Base-by-base conservation (phyloP, 2,888 invertebrate genomes). In the Tetragnatha montana region DNA sequence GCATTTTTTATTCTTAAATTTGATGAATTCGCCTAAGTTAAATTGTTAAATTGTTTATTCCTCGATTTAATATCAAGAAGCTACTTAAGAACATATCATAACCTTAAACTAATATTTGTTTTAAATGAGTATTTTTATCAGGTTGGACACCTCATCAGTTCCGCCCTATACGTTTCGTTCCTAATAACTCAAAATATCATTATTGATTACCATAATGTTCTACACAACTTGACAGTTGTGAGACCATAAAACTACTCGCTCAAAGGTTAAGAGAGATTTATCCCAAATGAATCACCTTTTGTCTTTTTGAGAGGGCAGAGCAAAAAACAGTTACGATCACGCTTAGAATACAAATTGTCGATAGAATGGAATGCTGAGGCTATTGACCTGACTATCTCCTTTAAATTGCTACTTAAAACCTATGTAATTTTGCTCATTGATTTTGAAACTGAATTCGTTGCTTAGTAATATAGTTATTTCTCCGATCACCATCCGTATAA, bases 231-330 rank as follows among this genome's bases (percentile, higher is more conserved):
- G 78, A 78, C 22, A 19, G 17, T 22, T 22, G 60, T 78, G 78
- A 22, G 51, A 78, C 68, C 49, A 35, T 60, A 60, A 60, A 78
- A 12, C 60, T 60, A 60, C 78, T 68, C 21, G 51, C 51, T 78
- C 60, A 22, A 60, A 60, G 78, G 60, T 8, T 60, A 60, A 60
- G n/a, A 78, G 78, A 21, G 14, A 78, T 78, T 78, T 78, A 17
- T 17, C 17, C 35, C 21, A 60, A 21, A 51, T 78, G 78, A 78
- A 60, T 78, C 60, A 78, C 22, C 78, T 78, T 78, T 68, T 78
- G 60, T 60, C 60, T 78, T 60, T 22, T 19, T 22, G 60, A 22
- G 7, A 47, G 60, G 8, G 10, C 19, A 78, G 22, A 78, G 51
- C 51, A 60, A 47, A 60, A 60, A 78, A 50, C 49, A n/a, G 22